Evolutionary conservation across 2,888 invertebrate genomes (phyloP).

Genomic region (Lycocerus yunnanus): DNA sequence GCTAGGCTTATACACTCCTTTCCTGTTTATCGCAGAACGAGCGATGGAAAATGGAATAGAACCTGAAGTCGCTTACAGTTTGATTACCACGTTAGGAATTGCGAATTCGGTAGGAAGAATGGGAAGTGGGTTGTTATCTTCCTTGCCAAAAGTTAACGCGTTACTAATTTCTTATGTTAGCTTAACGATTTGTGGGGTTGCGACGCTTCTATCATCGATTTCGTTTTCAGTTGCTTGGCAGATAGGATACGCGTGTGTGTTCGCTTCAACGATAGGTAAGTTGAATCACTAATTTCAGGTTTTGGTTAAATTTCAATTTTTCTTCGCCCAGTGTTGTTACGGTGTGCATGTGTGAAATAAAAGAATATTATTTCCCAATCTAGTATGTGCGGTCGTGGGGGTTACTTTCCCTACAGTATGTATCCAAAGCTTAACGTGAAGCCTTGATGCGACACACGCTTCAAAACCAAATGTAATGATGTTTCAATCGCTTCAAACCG

Average conservation of each 20-base stretch:
- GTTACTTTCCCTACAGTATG: no score
- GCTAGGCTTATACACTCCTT: conserved; percentile 81
- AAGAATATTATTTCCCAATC: no score
- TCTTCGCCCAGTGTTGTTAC: no score
- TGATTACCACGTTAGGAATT: conserved; percentile 73
- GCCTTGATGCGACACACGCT: no score
- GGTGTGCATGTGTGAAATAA: no score
- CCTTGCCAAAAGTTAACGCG: conserved; percentile 64
- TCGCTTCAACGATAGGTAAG: conserved; percentile 72
- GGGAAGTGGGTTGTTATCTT: conserved; percentile 65
- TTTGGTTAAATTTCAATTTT: no score
- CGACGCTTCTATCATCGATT: conserved; percentile 62
- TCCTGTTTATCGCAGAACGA: conserved; percentile 66
- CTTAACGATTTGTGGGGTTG: conserved; percentile 51
- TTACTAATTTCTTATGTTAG: conserved; percentile 69
- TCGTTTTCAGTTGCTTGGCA: conserved; percentile 58
- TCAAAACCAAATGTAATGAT: no score
- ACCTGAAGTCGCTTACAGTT: conserved; percentile 57
- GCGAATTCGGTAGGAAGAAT: conserved; percentile 73
- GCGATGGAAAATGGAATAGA: conserved; percentile 57
- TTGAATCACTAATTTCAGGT: no score
- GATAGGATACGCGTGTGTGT: conserved; percentile 63
- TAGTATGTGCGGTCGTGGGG: no score
- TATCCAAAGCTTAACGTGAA: no score
- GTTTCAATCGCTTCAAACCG: no score